Percentiles rank a stretch among this genome's conserved stretches.
These are phyloP conservation scores for Tadarida brasiliensis DNA, from an alignment of 2,797 vertebrate species.

Conservation along the genomic window DNA sequence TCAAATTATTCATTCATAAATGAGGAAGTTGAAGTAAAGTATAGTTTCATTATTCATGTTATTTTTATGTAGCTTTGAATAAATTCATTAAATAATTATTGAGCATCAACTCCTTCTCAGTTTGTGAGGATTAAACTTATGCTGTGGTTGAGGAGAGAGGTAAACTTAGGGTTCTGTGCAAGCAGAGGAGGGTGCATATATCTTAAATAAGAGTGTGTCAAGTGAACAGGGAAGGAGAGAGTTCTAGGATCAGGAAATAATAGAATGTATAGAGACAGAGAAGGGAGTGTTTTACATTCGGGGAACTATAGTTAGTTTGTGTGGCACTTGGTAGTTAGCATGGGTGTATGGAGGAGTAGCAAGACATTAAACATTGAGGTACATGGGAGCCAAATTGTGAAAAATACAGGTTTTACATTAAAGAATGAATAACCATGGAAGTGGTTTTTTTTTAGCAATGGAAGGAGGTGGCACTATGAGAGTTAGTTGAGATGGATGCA, in stretches of 20 bases:
- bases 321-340: background rate
- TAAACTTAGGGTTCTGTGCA: background rate
- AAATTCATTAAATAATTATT: constrained; percentile 48
- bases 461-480: background rate
- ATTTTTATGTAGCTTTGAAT: constrained; percentile 48
- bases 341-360: background rate
- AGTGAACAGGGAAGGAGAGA: background rate
- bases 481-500: constrained; percentile 39
- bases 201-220: constrained; percentile 51
- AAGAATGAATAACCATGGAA: background rate
- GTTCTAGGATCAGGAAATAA: background rate
- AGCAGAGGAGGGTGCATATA: background rate
- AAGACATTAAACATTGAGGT: constrained; percentile 29
- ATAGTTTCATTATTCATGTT: background rate
- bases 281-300: background rate
- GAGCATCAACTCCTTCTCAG: background rate
- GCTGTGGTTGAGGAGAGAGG: background rate
- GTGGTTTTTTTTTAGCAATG: background rate
- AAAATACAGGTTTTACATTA: background rate
- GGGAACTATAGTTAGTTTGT: background rate
- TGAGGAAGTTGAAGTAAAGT: constrained; percentile 56
- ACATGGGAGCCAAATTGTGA: background rate
- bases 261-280: background rate
- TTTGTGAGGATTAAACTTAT: background rate
- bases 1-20: constrained; percentile 27